Evolutionary conservation across 1,140 invertebrate genomes (phyloP), one percentile per base, ranked within the genome.

Genomic region (Centruroides vittatus): DNA sequence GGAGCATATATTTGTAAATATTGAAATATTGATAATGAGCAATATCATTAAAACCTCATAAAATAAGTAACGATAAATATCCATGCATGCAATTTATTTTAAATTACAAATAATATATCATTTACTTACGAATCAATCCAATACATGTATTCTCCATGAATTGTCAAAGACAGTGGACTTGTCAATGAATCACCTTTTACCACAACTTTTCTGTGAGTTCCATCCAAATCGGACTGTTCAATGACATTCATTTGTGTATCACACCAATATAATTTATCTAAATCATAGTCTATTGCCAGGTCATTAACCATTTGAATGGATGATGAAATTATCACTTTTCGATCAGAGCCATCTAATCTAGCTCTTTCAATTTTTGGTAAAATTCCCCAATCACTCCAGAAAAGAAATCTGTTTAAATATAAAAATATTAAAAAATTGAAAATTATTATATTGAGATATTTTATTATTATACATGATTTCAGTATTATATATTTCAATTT

Each of bases 181-280:
- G 70, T 67, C 54, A 75, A 60, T 13, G 69, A 61, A 41, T 68
- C 57, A 46, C 70, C 66, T 70, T 92, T 88, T 0, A 94, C 84
- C 11, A 96, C 84, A 0, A 86, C 80, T 50, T 82, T 79, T 0
- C 85, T 77, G 61, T 84, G 80, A 0, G 86, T 89, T 3, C 80
- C 80, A 67, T 80, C 73, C 52, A 79, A 71, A 63, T 78, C 70
- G 46, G 77, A 76, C 57, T 75, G 74, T 78, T 67, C 84, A 78
- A 81, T 79, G 57, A 65, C 71, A 54, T 76, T 70, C 5, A 73
- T 64, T 9, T 72, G 64, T 4, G 73, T 67, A 65, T 79, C 78
- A 57, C 70, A 68, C 72, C 76, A 76, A 65, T 74, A 78, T 9
- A 79, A 62, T 23, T 69, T 60, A 47, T 71, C 68, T 5, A 67